Base-by-base conservation (phyloP, 1,140 invertebrate genomes). In the Drosophila athabasca region DNA sequence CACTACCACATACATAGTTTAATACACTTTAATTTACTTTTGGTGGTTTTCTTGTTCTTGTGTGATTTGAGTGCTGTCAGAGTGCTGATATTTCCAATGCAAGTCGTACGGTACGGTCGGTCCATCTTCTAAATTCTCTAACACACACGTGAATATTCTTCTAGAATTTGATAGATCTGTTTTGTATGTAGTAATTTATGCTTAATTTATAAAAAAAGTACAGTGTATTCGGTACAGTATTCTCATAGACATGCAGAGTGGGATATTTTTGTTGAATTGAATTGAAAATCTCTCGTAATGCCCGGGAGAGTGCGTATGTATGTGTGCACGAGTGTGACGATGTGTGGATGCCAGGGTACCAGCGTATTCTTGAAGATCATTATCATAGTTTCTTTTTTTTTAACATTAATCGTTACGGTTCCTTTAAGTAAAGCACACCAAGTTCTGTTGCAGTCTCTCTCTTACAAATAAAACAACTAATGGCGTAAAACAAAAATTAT, bases 11-110 rank as follows among this genome's bases (percentile, higher is more conserved):
- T 70, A 49, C 57, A 87, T 70, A 74, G 69, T 82, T 85, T 62
- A 82, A 82, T 82, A 85, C 75, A 82, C 70, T 66, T 79, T 75
- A 82, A 88, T 82, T 85, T 87, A 87, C 46, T 78, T 87, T 81
- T 85, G 82, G 82, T 87, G 82, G 82, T 87, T 82, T 52, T 68
- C 15, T 68, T 65, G 26, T 75, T n/a, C 52, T 24, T 31, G 35
- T 39, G 35, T 39, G 11, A 4, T 39, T 9, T 35, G 9, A 11
- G 11, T 52, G 48, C 51, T 61, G 31, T 22, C 44, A 62, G 61
- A 71, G 45, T 81, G 64, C 48, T 78, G 78, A 85, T 81, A 87
- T 70, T 61, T 67, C 52, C 35, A 53, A 52, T 65, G 70, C 26
- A 41, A 52, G 22, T 51, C 24, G 52, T 45, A 19, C 57, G 43